Percentiles rank a stretch among this genome's conserved stretches.
Conservation (phyloP, 1,140 invertebrate genomes). For the Triops longicaudatus region DNA sequence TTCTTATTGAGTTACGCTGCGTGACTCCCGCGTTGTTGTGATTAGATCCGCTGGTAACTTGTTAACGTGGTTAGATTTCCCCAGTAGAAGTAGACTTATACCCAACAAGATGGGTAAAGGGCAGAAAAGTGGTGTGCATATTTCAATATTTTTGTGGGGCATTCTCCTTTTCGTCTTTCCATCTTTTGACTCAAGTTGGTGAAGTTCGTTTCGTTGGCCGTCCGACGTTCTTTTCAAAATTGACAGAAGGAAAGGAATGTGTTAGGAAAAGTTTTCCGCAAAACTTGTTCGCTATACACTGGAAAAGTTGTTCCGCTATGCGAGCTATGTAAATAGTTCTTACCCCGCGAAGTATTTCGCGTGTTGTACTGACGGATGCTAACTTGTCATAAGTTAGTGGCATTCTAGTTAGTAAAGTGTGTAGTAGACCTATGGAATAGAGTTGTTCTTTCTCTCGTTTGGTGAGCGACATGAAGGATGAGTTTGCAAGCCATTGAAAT, state of each 20-base stretch:
- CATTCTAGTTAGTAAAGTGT: no score
- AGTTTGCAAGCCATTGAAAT: neutral
- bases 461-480: neutral
- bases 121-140: neutral
- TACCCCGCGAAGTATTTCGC: neutral
- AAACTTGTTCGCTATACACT: no score
- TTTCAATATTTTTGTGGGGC: no score
- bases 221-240: neutral
- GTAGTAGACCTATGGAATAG: no score
- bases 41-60: constrained; percentile 7
- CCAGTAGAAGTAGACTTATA: no score
- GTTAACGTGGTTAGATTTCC: neutral
- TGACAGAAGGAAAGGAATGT: no score
- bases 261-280: no score
- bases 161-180: no score
- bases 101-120: no score
- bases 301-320: neutral
- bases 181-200: neutral
- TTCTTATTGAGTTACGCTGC: constrained; percentile 6
- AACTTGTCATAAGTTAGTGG: neutral
- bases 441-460: neutral
- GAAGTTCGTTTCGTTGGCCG: neutral
- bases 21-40: constrained; percentile 5
- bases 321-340: neutral
- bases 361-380: neutral